Evolutionary conservation across 2,797 vertebrate species (phyloP), one percentile per base, ranked within the genome.

Genomic region (Echeneis naucrates): DNA sequence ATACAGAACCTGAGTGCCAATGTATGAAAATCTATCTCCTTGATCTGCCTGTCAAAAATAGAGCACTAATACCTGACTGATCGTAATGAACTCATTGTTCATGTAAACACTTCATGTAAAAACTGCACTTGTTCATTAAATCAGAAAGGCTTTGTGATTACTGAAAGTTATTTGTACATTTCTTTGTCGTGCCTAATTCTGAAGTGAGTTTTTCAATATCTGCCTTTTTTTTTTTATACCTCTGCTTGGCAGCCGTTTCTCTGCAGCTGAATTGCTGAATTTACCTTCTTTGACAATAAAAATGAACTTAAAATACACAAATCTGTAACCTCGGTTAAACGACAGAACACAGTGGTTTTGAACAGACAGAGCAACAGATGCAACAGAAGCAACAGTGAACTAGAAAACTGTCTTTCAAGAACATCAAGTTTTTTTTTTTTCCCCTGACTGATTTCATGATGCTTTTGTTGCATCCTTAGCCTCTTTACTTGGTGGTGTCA

Each of bases 401-500:
- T 21, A 8, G 21, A 0, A 19, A 66, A 45, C 2, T 7, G 4
- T 21, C 51, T 26, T 48, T 5, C 21, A 45, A n/a, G 50, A 58
- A 70, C 53, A 14, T 47, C 6, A n/a, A 26, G 2, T 10, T 14
- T 19, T 35, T 26, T 19, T 35, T 26, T 42, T 26, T 48, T 13
- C 45, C 62, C 17, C n/a, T n/a, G 19, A 44, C 14, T 16, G 2
- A 68, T 38, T n/a, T 55, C 9, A 2, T 12, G 0, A 53, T 23
- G 8, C 11, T 48, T 35, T 27, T 27, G 2, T 48, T 0, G 0
- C 0, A 23, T 42, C 35, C 32, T 32, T 26, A 45, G 63, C 63
- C 61, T 61, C 6, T 47, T 87, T 68, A 88, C 66, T 96, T 93
- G 94, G 83, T 84, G 85, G 2, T 64, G 5, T 80, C 90, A 1